A percentile compares a stretch with the other conserved stretches of the same genome.
Conservation (phyloP, 2,888 invertebrate genomes). For the Drosophila multiciliata region DNA sequence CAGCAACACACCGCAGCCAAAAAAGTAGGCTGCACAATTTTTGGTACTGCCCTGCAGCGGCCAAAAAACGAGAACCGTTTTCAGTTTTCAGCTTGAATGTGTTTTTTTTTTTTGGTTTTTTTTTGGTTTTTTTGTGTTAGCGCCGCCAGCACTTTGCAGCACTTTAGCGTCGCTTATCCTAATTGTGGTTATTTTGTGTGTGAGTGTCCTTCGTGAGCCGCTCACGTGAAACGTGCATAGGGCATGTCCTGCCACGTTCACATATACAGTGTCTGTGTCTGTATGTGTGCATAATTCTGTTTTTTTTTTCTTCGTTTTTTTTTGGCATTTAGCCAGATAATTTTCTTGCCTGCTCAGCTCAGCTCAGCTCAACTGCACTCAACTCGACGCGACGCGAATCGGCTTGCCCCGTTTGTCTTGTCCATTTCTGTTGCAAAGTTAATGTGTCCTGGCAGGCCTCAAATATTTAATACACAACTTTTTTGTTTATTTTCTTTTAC, state of each 20-base stretch:
- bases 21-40: conserved; percentile 62
- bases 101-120: conserved; percentile 21
- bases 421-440: conserved; percentile 57
- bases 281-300: conserved; percentile 53
- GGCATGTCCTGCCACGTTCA: conserved; percentile 60
- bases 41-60: conserved; percentile 53
- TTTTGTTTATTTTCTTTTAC: conserved; percentile 19
- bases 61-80: conserved; percentile 31
- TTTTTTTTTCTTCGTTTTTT: conserved; percentile 43
- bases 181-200: conserved; percentile 72
- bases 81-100: conserved; percentile 50
- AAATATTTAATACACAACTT: conserved; percentile 50
- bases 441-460: conserved; percentile 61
- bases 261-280: conserved; percentile 23
- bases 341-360: conserved; percentile 68
- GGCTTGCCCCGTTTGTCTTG: conserved; percentile 38
- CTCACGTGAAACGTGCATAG: conserved; percentile 66
- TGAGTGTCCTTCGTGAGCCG: conserved; percentile 57
- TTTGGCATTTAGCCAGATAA: conserved; percentile 69
- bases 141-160: conserved; percentile 63
- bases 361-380: conserved; percentile 32
- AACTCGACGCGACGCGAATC: conserved; percentile 24
- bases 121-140: conserved; percentile 36
- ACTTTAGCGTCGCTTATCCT: conserved; percentile 74
- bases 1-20: conserved; percentile 5